A percentile compares a stretch with the other conserved stretches of the same genome.
Evolutionary conservation across 2,888 invertebrate genomes (phyloP).

Genomic region (Automeris io): DNA sequence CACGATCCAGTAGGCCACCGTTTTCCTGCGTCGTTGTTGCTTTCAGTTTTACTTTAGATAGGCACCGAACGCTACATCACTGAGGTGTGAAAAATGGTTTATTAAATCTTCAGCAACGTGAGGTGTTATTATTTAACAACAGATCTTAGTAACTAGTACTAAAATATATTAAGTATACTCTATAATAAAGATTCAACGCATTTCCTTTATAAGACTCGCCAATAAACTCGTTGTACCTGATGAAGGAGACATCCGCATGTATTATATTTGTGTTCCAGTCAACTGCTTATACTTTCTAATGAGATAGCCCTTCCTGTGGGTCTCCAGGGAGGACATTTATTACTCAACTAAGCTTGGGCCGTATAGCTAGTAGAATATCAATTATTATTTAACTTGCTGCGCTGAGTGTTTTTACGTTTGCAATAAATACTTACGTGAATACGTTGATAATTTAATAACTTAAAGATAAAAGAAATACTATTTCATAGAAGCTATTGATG

Average conservation of each 20-base stretch:
- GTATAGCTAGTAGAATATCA: neutral
- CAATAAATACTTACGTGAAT: no score
- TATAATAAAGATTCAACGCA: conserved; percentile 18
- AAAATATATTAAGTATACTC: conserved; percentile 14
- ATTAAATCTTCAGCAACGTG: conserved; percentile 10
- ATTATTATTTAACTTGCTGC: neutral
- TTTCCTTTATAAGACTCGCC: conserved; percentile 19
- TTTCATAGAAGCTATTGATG: no score
- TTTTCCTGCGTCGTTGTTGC: no score
- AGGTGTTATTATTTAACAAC: conserved; percentile 24
- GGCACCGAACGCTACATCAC: no score
- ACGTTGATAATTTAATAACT: no score
- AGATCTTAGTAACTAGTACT: conserved; percentile 18
- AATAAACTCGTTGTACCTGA: conserved; percentile 31
- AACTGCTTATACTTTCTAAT: conserved; percentile 51
- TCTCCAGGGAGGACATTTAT: conserved; percentile 32
- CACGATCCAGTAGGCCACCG: no score
- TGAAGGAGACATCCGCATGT: conserved; percentile 13
- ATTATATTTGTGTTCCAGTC: conserved; percentile 35
- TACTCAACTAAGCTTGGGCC: conserved; percentile 20
- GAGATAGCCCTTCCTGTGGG: conserved; percentile 43
- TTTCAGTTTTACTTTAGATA: no score
- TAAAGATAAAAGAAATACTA: no score
- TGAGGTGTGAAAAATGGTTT: no score
- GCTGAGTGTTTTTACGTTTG: no score